Base-by-base conservation (phyloP, 1,140 invertebrate genomes). In the Drosophila rhopaloa region DNA sequence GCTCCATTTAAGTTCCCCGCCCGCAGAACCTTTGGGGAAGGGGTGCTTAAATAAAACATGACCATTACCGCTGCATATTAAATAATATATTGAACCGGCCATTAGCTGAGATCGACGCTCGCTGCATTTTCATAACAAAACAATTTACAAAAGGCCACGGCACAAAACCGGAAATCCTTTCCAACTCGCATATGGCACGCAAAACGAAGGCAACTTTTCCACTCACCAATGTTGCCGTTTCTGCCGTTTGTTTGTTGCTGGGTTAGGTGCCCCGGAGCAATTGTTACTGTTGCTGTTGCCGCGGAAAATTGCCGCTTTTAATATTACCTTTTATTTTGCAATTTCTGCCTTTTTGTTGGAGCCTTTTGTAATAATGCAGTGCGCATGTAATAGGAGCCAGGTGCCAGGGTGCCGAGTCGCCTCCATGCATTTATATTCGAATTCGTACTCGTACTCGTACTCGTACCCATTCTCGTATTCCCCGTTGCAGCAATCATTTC, bases 291-390 rank as follows among this genome's bases (percentile, higher is more conserved):
- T 54, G 62, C 55, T 50, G 51, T 43, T 56, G 76, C 80, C 79
- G 78, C 86, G 77, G 85, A 89, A 89, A 89, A 89, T 89, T 89
- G 84, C 81, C 84, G 84, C 68, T 89, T 90, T 89, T 89, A 89
- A 90, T 84, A 89, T 90, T 78, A 89, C 80, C 84, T 89, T 84
- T 84, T 90, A 89, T 89, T 89, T 89, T 89, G 77, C 84, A 89
- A 89, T 89, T 84, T 78, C 61, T 72, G 76, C 55, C 62, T 72
- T 73, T 37, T 70, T 56, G 55, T 27, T 59, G 55, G 55, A 74
- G 59, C 83, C 84, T 77, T 79, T 79, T 88, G 83, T 89, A 88
- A 88, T 88, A 88, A 88, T 88, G 79, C 83, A 86, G 63, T 89
- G 83, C 76, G 79, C 83, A 89, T 86, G 83, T 86, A 86, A 86